Evolutionary conservation across 2,797 vertebrate genomes (phyloP), one percentile per base, ranked within the genome.

Genomic region (Micrastur ruficollis): DNA sequence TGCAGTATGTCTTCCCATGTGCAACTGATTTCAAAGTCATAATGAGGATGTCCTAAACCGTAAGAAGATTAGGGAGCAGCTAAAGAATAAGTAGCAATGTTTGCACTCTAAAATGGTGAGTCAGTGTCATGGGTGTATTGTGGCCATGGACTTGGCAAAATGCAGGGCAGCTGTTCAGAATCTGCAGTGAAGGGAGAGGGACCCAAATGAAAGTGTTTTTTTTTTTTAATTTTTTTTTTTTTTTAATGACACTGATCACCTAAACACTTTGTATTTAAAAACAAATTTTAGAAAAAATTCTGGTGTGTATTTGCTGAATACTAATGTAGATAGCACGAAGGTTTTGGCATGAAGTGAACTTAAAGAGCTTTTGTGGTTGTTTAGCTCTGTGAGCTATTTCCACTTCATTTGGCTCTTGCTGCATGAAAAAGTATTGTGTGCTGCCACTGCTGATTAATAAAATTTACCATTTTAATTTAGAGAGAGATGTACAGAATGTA

Each of bases 71-170:
- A 81, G 56, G 61, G 87, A 85, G 71, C 31, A 83, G 56, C 56
- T 82, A 22, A 91, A 80, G 29, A 84, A 46, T 66, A 92, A 87
- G n/a, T 50, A 82, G 38, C 65, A 76, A 40, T 29, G 40, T 52
- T 91, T 68, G 56, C 72, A 62, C 19, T 67, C n/a, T 76, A 17
- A 42, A 90, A 76, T 50, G 14, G 22, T 95, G 93, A 97, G 65
- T 95, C 95, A 95, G 78, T 84, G 84, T 94, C 83, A 89, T 92
- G 81, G 34, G 56, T 67, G 26, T 74, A 36, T 56, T 56, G 44
- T 66, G 70, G 72, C 83, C 71, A 31, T 1, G 6, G 63, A 68
- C 46, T 78, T 95, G 68, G 38, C 34, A 92, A 89, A 81, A 86
- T 40, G 21, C 38, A 81, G 81, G 81, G 29, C 56, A 89, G 59